Base-by-base conservation (phyloP, 1,140 invertebrate species). In the Neomicropteryx cornuta region DNA sequence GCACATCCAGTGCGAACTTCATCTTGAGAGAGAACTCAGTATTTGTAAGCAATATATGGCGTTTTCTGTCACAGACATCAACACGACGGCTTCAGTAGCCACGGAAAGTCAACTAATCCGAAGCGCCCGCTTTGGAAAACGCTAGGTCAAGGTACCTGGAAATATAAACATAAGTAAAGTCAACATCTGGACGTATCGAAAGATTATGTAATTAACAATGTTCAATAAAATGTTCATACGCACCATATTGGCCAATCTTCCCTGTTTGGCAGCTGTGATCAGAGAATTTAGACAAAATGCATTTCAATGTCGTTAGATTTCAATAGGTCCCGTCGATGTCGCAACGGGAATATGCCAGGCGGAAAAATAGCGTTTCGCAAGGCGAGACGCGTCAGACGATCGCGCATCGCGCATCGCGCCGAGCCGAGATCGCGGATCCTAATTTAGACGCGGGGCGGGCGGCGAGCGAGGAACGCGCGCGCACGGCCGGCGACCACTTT, bases 401-500 rank as follows among this genome's bases (percentile, higher is more conserved):
- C 56, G 59, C 52, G 46, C n/a, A n/a, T n/a, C 36, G 45, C 52
- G 56, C 60, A 63, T 60, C 39, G 24, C 47, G 58, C 27, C 58
- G n/a, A 60, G 56, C n/a, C n/a, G 55, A 49, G 36, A 8, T 39
- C 48, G 47, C 45, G 45, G 53, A 48, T 60, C 60, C 60, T 58
- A 58, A 62, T 62, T 48, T 63, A 62, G 58, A 60, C 36, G 51
- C 52, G 49, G 55, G 56, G 64, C 44, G 56, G 60, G 50, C 65
- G 62, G 49, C 62, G 58, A 17, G 29, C 39, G 17, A 42, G 19
- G 51, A 60, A 60, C 53, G 62, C 65, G 60, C 63, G 55, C 38
- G 62, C 61, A n/a, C 62, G 58, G 57, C 64, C 65, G 66, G 63
- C 63, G 58, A 63, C 65, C 40, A 56, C n/a, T n/a, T n/a, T n/a